A percentile compares a stretch with the other conserved stretches of the same genome.
phyloP scores from a whole-genome alignment of 2,888 invertebrate genomes.

The Mimachlamys varia region DNA sequence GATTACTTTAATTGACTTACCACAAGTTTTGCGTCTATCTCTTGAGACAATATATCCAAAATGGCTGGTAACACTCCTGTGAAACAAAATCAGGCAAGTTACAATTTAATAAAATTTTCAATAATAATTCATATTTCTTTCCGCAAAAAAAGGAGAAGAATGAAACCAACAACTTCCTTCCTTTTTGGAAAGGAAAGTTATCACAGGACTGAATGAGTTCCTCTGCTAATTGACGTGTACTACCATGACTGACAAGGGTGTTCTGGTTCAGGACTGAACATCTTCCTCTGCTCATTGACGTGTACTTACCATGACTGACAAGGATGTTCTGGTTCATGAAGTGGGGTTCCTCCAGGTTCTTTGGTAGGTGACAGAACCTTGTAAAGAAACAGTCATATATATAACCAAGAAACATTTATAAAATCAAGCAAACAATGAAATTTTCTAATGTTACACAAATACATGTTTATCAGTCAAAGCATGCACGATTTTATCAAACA shows the following conservation, averaged over 20 bases:
- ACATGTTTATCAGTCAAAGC: not conserved
- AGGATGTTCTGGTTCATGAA: conserved; percentile 81
- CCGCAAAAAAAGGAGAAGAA: too few species aligned
- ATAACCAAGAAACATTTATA: not conserved
- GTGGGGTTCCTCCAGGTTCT: conserved; percentile 77
- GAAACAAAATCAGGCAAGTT: conserved; percentile 45
- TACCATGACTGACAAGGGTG: too few species aligned
- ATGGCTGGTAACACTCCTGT: conserved; percentile 78
- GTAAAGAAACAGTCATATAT: conserved; percentile 39
- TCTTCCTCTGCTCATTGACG: too few species aligned
- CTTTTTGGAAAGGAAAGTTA: too few species aligned
- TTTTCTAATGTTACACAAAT: too few species aligned
- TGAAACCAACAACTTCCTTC: too few species aligned
- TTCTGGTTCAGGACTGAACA: too few species aligned
- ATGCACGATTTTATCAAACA: not conserved
- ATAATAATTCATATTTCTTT: not conserved
- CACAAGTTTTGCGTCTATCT: conserved; percentile 77
- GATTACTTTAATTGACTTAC: conserved; percentile 62
- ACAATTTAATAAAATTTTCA: not conserved
- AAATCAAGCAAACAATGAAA: not conserved
- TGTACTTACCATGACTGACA: conserved; percentile 78
- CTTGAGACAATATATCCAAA: conserved; percentile 78
- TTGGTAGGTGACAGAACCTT: conserved; percentile 77
- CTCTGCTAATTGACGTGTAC: too few species aligned
- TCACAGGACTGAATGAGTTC: too few species aligned